Conservation (phyloP, 2,797 vertebrate genomes). For the Iguana delicatissima region DNA sequence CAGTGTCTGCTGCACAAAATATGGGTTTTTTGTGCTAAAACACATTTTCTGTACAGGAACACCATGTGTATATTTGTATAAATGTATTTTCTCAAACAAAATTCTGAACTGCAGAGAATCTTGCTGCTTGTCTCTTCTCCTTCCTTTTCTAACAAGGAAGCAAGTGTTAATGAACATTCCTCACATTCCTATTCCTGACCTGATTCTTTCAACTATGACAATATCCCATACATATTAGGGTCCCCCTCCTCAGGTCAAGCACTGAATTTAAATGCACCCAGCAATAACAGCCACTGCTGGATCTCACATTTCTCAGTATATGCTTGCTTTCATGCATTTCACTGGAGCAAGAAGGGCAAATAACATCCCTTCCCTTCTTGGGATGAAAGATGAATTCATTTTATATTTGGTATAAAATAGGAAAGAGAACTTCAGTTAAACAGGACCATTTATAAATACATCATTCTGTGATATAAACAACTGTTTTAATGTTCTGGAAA, state of each 20-base stretch:
- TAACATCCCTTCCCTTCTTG: conserved; percentile 17
- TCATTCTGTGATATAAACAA: conserved; percentile 34
- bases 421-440: conserved; percentile 26
- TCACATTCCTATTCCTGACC: too few relatives aligned
- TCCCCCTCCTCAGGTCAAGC: not conserved
- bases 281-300: not conserved
- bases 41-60: too few relatives aligned
- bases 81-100: too few relatives aligned
- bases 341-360: not conserved
- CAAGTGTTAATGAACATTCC: too few relatives aligned
- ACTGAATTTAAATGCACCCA: not conserved
- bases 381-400: conserved; percentile 47
- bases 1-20: too few relatives aligned
- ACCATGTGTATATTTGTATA: too few relatives aligned
- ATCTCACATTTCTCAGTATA: not conserved
- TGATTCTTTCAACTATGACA: not conserved
- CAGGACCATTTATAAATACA: conserved; percentile 11
- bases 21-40: too few relatives aligned
- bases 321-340: conserved; percentile 19
- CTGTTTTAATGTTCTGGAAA: conserved; percentile 39
- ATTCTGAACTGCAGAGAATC: too few relatives aligned
- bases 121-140: too few relatives aligned
- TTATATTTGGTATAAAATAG: conserved; percentile 16
- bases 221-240: not conserved
- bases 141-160: too few relatives aligned